These are phyloP conservation scores for Macaria liturata DNA, from an alignment of 2,888 invertebrate species.

Conservation along the genomic window DNA sequence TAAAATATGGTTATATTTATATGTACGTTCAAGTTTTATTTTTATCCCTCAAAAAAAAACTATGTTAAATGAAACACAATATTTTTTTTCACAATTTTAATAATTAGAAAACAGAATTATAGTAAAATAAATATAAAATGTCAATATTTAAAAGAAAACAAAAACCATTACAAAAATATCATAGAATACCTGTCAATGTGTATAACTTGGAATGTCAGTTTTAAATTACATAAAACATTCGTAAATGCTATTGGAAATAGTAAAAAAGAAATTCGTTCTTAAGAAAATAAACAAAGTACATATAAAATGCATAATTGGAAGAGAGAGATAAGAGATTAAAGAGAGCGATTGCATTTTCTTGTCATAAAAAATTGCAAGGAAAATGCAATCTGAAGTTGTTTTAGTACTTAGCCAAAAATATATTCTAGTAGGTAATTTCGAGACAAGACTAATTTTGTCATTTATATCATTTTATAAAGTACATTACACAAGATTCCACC, in stretches of 20 bases:
- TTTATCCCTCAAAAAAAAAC: too few relatives aligned
- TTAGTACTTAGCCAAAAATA: constrained; percentile 2
- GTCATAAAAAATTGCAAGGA: constrained; percentile 7
- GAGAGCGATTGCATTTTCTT: constrained; percentile 15
- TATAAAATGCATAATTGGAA: constrained; percentile 29
- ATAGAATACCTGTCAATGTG: constrained; percentile 12
- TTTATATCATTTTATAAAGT: too few relatives aligned
- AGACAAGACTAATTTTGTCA: too few relatives aligned
- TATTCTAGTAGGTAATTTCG: neutral
- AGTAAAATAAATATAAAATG: constrained; percentile 30
- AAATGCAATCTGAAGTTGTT: neutral
- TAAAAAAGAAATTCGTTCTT: neutral
- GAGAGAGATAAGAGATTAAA: constrained; percentile 3
- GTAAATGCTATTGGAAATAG: constrained; percentile 31
- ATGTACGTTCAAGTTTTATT: too few relatives aligned
- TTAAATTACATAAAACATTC: constrained; percentile 13
- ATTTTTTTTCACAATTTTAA: constrained; percentile 30
- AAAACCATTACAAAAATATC: constrained; percentile 27
- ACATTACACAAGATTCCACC: too few relatives aligned
- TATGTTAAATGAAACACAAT: constrained; percentile 8
- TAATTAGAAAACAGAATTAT: constrained; percentile 32
- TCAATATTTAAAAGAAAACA: constrained; percentile 25
- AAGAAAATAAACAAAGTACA: neutral
- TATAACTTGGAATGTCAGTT: constrained; percentile 31
- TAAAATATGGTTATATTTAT: too few relatives aligned